phyloP scores from a whole-genome alignment of 2,113 vertebrate species.

The Pygoscelis adeliae region DNA sequence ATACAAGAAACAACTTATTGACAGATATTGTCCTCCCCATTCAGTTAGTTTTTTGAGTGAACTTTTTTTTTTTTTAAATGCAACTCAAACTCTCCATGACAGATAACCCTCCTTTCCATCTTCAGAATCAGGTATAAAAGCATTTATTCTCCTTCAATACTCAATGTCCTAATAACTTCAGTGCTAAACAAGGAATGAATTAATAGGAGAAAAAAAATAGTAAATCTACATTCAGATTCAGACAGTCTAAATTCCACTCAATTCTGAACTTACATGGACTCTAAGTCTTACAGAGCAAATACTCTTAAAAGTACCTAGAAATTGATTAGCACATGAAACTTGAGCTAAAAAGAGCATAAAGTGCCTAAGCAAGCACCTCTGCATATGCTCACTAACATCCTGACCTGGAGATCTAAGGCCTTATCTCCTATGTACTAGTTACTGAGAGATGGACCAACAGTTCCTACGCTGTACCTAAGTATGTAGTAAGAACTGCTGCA shows the following conservation, averaged over 20 bases:
- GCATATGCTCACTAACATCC: not conserved
- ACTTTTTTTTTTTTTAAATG: not conserved
- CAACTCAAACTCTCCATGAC: not conserved
- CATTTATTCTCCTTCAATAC: not conserved
- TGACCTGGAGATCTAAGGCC: not conserved
- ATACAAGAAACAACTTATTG: not conserved
- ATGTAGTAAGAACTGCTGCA: not conserved
- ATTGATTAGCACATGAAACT: fast-evolving
- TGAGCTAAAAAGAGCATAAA: not conserved
- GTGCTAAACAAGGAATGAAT: not conserved
- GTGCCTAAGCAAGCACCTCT: not conserved
- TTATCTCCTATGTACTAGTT: not conserved
- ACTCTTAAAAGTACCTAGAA: not conserved
- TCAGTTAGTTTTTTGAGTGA: not conserved
- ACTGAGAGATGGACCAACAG: not conserved
- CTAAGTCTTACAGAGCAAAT: not conserved
- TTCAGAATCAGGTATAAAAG: not conserved
- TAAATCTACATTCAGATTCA: not conserved
- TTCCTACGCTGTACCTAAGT: not conserved
- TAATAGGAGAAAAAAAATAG: not conserved
- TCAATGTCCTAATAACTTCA: not conserved
- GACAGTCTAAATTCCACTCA: not conserved
- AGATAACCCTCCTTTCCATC: not conserved
- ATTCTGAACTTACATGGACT: not conserved
- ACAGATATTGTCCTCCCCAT: not conserved